Percentiles rank a stretch among this genome's conserved stretches.
These are phyloP conservation scores for Podarcis cretensis DNA, from an alignment of 2,113 vertebrate genomes.

Conservation along the genomic window DNA sequence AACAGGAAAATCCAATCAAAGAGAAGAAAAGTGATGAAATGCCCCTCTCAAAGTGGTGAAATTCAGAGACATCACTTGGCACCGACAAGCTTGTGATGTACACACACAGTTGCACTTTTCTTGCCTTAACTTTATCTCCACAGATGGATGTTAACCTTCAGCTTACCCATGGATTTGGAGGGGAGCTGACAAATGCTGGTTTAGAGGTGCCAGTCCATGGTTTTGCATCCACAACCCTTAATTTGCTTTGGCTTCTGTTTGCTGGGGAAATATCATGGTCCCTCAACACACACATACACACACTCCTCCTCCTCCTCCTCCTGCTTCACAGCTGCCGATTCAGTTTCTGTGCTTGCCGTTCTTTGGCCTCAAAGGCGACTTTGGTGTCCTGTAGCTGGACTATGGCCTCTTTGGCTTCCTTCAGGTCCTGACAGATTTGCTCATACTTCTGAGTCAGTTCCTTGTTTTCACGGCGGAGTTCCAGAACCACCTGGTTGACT, in stretches of 20 bases:
- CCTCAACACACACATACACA: neutral
- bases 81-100: neutral
- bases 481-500: conserved; percentile 84
- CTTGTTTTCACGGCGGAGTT: conserved; percentile 82
- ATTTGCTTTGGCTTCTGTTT: conserved; percentile 34
- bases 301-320: conserved; percentile 1
- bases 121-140: conserved; percentile 43
- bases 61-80: conserved; percentile 43
- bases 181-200: conserved; percentile 33
- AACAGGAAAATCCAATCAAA: conserved; percentile 17
- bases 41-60: conserved; percentile 35
- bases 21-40: conserved; percentile 31
- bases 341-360: conserved; percentile 89
- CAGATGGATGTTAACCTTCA: neutral
- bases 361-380: conserved; percentile 85
- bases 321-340: conserved; percentile 81
- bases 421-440: conserved; percentile 79
- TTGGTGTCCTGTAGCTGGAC: conserved; percentile 83
- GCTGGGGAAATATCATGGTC: conserved; percentile 30
- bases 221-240: conserved; percentile 37
- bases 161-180: conserved; percentile 29
- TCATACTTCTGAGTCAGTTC: conserved; percentile 85
- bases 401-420: conserved; percentile 85
- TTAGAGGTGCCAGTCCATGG: conserved; percentile 37
- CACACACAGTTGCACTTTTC: conserved; percentile 18